Conservation (phyloP, 2,888 invertebrate species). For the Epinotia brunnichana region DNA sequence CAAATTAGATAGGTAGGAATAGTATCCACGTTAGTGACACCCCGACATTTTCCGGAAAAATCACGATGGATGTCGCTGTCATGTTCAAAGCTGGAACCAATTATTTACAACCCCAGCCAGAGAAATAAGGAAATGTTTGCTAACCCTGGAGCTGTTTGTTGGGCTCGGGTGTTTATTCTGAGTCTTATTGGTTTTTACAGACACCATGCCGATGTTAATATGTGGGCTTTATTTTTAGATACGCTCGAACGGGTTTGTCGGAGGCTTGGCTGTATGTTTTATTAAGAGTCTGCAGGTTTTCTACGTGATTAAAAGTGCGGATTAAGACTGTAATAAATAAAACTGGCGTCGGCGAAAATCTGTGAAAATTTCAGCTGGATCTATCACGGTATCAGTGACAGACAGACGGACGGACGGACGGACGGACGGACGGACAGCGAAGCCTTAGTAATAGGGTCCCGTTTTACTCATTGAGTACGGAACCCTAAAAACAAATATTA, state of each 20-base stretch:
- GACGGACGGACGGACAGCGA: too few relatives aligned
- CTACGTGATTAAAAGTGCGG: not conserved
- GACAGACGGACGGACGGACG: too few relatives aligned
- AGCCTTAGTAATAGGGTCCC: too few relatives aligned
- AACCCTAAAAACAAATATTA: too few relatives aligned
- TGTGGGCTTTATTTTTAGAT: constrained; percentile 35
- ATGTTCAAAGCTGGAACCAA: constrained; percentile 25
- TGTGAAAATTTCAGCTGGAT: too few relatives aligned
- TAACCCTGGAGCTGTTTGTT: constrained; percentile 29
- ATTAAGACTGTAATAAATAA: too few relatives aligned
- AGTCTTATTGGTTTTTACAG: constrained; percentile 40
- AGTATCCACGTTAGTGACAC: not conserved
- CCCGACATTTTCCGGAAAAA: not conserved
- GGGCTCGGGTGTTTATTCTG: constrained; percentile 26
- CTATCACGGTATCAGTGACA: too few relatives aligned
- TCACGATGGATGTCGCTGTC: constrained; percentile 22
- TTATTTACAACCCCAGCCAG: constrained; percentile 31
- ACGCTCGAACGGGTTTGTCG: constrained; percentile 1
- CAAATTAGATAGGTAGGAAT: not conserved
- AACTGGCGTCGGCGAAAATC: too few relatives aligned
- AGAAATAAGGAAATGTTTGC: constrained; percentile 36
- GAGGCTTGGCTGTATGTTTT: not conserved
- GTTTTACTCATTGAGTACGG: too few relatives aligned
- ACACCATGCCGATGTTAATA: constrained; percentile 36
- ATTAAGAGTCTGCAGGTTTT: not conserved